A percentile compares a stretch with the other conserved stretches of the same genome.
phyloP scores from a whole-genome alignment of 2,888 invertebrate species.

The Papilio gigon region DNA sequence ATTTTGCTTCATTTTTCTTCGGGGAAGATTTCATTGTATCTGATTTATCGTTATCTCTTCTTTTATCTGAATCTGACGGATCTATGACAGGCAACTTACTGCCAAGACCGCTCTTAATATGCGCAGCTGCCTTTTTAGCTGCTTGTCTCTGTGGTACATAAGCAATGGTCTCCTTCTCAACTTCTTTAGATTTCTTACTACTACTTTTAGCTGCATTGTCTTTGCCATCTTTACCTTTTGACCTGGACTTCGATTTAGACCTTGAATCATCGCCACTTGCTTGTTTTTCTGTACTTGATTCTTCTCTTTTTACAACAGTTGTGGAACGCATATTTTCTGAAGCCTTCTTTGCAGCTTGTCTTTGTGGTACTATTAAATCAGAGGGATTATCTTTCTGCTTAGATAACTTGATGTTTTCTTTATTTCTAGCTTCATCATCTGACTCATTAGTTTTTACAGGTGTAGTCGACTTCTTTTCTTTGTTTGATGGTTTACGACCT shows the following conservation, averaged over 20 bases:
- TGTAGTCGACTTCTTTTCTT: conserved; percentile 65
- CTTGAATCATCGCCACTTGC: conserved; percentile 65
- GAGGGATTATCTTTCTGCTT: conserved; percentile 85
- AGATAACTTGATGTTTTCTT: conserved; percentile 74
- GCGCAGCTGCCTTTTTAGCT: conserved; percentile 95
- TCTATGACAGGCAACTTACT: conserved; percentile 74
- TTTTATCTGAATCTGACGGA: conserved; percentile 66
- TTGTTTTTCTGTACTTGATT: conserved; percentile 61
- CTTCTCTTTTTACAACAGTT: conserved; percentile 78
- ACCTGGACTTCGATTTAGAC: conserved; percentile 71
- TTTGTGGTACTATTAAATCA: conserved; percentile 93
- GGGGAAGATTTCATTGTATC: conserved; percentile 65
- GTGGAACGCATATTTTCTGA: conserved; percentile 92
- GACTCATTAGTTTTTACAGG: conserved; percentile 59
- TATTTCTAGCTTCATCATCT: conserved; percentile 77
- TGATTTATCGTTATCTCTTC: conserved; percentile 66
- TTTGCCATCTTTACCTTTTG: conserved; percentile 75
- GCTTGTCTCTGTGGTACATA: conserved; percentile 95
- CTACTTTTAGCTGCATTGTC: conserved; percentile 74
- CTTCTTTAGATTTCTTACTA: conserved; percentile 81
- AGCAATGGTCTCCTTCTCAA: conserved; percentile 86
- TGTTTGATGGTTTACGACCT: conserved; percentile 75
- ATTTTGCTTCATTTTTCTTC: conserved; percentile 76
- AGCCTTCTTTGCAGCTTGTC: conserved; percentile 95
- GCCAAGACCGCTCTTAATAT: conserved; percentile 91